Evolutionary conservation across 2,888 invertebrate species (phyloP).

Genomic region (Coecobrya sp.): DNA sequence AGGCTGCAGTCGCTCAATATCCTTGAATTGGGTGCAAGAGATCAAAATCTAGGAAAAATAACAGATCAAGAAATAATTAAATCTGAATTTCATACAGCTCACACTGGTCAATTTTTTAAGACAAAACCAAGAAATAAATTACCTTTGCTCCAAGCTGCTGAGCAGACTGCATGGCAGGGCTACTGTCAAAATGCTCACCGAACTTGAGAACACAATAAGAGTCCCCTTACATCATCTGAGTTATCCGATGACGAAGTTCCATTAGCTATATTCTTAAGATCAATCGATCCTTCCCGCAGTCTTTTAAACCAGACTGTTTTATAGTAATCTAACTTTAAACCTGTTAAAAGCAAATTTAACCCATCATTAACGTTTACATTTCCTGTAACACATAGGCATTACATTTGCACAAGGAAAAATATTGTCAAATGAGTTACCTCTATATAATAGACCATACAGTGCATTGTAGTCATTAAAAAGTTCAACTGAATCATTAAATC

Average conservation of each 20-base stretch:
- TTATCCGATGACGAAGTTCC: slow-evolving; percentile 85
- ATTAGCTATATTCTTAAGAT: slow-evolving; percentile 86
- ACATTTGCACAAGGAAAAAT: too few species aligned
- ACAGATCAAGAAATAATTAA: not conserved
- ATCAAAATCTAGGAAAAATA: slow-evolving; percentile 84
- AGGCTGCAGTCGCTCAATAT: slow-evolving; percentile 91
- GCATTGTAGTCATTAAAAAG: too few species aligned
- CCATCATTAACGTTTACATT: too few species aligned
- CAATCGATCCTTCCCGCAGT: slow-evolving; percentile 87
- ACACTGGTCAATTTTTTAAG: not conserved
- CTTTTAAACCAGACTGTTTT: slow-evolving; percentile 95
- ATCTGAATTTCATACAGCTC: not conserved
- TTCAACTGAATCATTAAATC: too few species aligned
- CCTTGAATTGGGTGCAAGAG: slow-evolving; percentile 86
- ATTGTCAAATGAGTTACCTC: too few species aligned
- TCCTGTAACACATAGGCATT: too few species aligned
- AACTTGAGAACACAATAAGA: slow-evolving; percentile 85
- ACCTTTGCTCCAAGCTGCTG: slow-evolving; percentile 86
- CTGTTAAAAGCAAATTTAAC: too few species aligned
- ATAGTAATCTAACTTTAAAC: slow-evolving; percentile 94
- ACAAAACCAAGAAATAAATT: slow-evolving; percentile 22
- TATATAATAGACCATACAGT: too few species aligned
- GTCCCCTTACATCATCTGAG: slow-evolving; percentile 84
- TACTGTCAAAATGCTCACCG: slow-evolving; percentile 86
- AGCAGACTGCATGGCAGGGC: slow-evolving; percentile 84